Percentiles rank a stretch among this genome's conserved stretches.
Conservation (phyloP, 2,113 vertebrate species). For the Vimba vimba region DNA sequence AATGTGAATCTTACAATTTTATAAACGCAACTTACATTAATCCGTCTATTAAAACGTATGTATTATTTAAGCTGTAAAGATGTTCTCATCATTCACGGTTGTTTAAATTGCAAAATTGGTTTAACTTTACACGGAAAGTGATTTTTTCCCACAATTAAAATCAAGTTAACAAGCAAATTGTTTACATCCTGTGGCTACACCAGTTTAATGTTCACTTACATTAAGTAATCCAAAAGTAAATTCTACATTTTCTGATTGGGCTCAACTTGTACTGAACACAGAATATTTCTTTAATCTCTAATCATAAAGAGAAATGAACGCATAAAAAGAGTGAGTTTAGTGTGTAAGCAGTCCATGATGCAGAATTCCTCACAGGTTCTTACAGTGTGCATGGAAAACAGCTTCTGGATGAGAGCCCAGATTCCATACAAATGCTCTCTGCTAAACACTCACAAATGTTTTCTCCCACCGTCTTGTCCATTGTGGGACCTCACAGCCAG, state of each 20-base stretch:
- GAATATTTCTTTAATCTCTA: not conserved
- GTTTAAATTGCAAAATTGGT: not conserved
- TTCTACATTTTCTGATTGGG: not conserved
- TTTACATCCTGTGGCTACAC: not conserved
- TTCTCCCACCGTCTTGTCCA: slow-evolving; percentile 36
- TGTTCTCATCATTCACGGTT: not conserved
- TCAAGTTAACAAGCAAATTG: not conserved
- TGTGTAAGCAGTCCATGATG: not conserved
- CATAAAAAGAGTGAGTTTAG: not conserved
- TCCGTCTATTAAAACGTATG: no score
- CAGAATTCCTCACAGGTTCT: slow-evolving; percentile 26
- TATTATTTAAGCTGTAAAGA: not conserved
- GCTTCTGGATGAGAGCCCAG: slow-evolving; percentile 54
- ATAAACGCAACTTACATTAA: not conserved
- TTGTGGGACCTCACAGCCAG: slow-evolving; percentile 41
- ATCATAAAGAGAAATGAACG: not conserved
- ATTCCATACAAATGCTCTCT: slow-evolving; percentile 56
- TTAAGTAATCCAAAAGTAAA: not conserved
- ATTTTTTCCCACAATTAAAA: not conserved
- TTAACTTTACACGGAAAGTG: not conserved
- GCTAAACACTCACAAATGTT: slow-evolving; percentile 51
- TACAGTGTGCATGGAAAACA: slow-evolving; percentile 43
- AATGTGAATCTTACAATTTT: not conserved
- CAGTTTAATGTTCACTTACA: not conserved
- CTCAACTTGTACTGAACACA: not conserved